Evolutionary conservation across 2,797 vertebrate genomes (phyloP).

Genomic region (Periophthalmus magnuspinnatus): DNA sequence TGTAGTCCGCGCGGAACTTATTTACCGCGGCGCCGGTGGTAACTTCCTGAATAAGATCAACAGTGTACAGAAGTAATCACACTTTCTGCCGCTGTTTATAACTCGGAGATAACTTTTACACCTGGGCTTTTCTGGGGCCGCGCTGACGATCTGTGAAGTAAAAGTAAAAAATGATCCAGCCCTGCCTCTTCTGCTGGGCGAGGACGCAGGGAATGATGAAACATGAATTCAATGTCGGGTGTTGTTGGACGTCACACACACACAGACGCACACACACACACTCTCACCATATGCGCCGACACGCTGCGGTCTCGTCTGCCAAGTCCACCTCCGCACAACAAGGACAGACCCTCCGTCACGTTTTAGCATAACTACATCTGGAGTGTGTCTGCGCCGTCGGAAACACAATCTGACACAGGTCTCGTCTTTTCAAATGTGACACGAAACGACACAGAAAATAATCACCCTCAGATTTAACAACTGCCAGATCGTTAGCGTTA

Average conservation of each 20-base stretch:
- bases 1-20: too few species aligned
- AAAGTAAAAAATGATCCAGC: background rate
- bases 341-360: constrained; percentile 19
- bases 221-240: constrained; percentile 33
- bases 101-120: background rate
- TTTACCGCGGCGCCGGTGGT: too few species aligned
- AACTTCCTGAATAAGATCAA: background rate
- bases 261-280: background rate
- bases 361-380: constrained; percentile 15
- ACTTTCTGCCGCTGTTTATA: background rate
- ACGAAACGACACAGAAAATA: background rate
- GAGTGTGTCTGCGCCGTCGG: background rate
- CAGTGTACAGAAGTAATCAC: background rate
- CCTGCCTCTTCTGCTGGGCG: constrained; percentile 12
- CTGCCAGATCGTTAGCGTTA: background rate
- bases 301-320: constrained; percentile 24
- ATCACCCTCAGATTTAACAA: background rate
- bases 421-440: background rate
- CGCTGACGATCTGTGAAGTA: background rate
- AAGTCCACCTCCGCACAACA: constrained; percentile 29
- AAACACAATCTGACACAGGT: too few species aligned
- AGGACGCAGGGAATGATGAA: constrained; percentile 31
- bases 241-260: constrained; percentile 21
- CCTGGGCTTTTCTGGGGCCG: background rate
- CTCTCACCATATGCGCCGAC: constrained; percentile 39